These are phyloP conservation scores for Leucophenga varia DNA, from an alignment of 1,140 invertebrate genomes.

Conservation along the genomic window DNA sequence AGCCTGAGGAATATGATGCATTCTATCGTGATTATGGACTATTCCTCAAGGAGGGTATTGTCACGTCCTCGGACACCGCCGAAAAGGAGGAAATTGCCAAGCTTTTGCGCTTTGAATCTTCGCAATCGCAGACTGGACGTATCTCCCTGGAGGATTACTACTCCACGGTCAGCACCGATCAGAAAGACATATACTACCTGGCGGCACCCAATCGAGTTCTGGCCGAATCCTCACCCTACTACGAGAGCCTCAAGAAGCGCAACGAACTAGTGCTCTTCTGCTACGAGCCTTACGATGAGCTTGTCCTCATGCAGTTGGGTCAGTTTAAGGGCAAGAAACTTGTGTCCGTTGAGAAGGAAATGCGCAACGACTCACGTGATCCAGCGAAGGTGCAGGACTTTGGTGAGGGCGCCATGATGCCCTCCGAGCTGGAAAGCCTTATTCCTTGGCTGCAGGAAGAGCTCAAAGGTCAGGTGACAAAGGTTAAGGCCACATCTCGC, in stretches of 20 bases:
- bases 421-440: conserved; percentile 73
- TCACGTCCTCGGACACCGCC: conserved; percentile 74
- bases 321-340: conserved; percentile 80
- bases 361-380: conserved; percentile 67
- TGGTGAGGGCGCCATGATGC: conserved; percentile 67
- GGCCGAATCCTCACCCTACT: conserved; percentile 92
- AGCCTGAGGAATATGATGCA: conserved; percentile 75
- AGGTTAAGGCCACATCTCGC: conserved; percentile 78
- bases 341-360: conserved; percentile 92
- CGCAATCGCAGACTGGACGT: conserved; percentile 69
- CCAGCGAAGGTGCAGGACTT: conserved; percentile 62
- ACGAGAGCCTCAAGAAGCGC: conserved; percentile 84
- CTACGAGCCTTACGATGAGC: conserved; percentile 94
- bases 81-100: conserved; percentile 93
- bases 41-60: conserved; percentile 94
- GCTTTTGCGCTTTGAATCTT: conserved; percentile 90
- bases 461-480: conserved; percentile 75
- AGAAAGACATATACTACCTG: conserved; percentile 90
- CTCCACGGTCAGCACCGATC: conserved; percentile 72
- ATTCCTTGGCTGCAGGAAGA: conserved; percentile 76
- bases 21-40: conserved; percentile 93
- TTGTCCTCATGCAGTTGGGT: conserved; percentile 87
- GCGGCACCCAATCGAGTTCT: conserved; percentile 89
- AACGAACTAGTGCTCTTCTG: conserved; percentile 93
- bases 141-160: conserved; percentile 87